A percentile compares a stretch with the other conserved stretches of the same genome.
phyloP scores from a whole-genome alignment of 2,888 invertebrate genomes.

The Limenitis camilla region DNA sequence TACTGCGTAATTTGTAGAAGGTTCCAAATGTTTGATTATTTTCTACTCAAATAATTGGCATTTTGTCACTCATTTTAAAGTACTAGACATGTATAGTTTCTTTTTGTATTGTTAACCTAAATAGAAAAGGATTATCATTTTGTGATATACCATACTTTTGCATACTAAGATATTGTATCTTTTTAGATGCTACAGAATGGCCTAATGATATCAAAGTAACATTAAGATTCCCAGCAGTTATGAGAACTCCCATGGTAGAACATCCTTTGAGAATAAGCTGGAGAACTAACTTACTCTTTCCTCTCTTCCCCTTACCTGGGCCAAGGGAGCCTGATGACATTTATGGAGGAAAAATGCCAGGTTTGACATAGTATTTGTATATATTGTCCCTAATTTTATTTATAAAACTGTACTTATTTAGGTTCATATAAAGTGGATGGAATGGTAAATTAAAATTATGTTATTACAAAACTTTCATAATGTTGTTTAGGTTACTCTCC shows the following conservation, averaged over 20 bases:
- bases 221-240: slow-evolving; percentile 79
- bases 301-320: slow-evolving; percentile 78
- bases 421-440: too few relatives aligned
- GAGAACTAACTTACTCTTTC: slow-evolving; percentile 82
- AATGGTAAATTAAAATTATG: too few relatives aligned
- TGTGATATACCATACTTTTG: too few relatives aligned
- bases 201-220: slow-evolving; percentile 70
- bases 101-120: too few relatives aligned
- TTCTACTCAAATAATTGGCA: too few relatives aligned
- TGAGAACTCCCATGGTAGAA: slow-evolving; percentile 65
- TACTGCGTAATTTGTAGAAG: too few relatives aligned
- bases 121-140: too few relatives aligned
- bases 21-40: too few relatives aligned
- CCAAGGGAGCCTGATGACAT: slow-evolving; percentile 75
- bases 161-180: background rate
- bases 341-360: slow-evolving; percentile 72
- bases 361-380: too few relatives aligned
- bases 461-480: background rate
- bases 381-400: slow-evolving; percentile 2
- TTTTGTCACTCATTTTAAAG: too few relatives aligned
- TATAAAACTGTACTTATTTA: background rate
- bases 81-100: too few relatives aligned
- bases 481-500: slow-evolving; percentile 53
- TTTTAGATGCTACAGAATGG: slow-evolving; percentile 53
- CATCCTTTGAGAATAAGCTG: slow-evolving; percentile 73